Evolutionary conservation across 1,140 invertebrate genomes (phyloP).

Genomic region (Babylonia areolata): DNA sequence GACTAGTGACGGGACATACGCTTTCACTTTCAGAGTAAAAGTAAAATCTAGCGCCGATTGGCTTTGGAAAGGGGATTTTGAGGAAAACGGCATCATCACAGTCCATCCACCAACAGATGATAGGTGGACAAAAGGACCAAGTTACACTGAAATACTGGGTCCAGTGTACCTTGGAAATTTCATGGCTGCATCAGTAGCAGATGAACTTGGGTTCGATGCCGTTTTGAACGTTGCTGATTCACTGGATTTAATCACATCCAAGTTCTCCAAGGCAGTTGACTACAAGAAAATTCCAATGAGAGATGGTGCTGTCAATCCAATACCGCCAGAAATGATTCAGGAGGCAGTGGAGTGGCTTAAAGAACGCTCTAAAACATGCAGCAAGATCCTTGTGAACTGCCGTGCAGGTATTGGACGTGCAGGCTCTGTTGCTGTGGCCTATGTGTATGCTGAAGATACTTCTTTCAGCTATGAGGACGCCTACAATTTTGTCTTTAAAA

Average conservation of each 20-base stretch:
- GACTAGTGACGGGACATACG: conserved; percentile 41
- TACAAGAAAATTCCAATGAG: conserved; percentile 49
- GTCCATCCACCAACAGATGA: conserved; percentile 37
- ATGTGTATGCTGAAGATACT: conserved; percentile 46
- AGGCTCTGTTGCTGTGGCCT: conserved; percentile 50
- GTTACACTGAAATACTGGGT: conserved; percentile 10
- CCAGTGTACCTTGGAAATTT: conserved; percentile 53
- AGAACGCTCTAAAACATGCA: conserved; percentile 19
- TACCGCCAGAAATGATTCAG: conserved; percentile 28
- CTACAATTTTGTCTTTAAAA: conserved; percentile 47
- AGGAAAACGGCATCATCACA: conserved; percentile 34
- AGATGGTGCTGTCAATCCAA: conserved; percentile 34
- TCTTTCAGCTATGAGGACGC: conserved; percentile 45
- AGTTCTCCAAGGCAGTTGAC: conserved; percentile 30
- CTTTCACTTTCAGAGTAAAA: conserved; percentile 42
- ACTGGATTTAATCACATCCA: conserved; percentile 41
- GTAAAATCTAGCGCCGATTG: conserved; percentile 8
- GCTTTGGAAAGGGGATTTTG: conserved; percentile 38
- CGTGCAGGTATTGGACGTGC: conserved; percentile 52
- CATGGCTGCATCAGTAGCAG: conserved; percentile 48
- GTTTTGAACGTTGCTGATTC: conserved; percentile 51
- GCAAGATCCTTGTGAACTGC: conserved; percentile 49
- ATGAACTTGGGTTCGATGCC: conserved; percentile 47
- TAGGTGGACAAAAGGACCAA: conserved; percentile 46
- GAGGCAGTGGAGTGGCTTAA: conserved; percentile 48